Evolutionary conservation across 2,797 vertebrate species (phyloP).

Genomic region (Artibeus lituratus): DNA sequence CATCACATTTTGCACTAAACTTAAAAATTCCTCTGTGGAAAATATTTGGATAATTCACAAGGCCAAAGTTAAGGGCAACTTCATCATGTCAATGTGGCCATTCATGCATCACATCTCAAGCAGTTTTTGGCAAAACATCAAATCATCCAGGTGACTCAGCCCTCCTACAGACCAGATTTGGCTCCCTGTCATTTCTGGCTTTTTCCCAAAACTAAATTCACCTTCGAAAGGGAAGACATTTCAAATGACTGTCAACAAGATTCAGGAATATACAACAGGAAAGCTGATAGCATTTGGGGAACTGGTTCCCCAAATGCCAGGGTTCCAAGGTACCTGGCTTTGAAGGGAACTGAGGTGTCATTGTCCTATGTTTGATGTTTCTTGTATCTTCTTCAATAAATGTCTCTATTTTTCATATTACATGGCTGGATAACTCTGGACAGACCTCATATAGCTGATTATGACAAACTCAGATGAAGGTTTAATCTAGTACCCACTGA

Average conservation of each 20-base stretch:
- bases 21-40: not conserved
- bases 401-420: no score
- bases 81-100: not conserved
- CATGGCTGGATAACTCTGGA: no score
- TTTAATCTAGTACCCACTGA: not conserved
- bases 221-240: not conserved
- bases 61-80: not conserved
- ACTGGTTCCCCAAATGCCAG: no score
- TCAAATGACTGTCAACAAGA: not conserved
- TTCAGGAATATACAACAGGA: not conserved
- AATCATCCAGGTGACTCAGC: not conserved
- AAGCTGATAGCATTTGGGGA: not conserved
- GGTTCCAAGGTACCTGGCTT: no score
- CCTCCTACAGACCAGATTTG: not conserved
- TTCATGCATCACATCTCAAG: not conserved
- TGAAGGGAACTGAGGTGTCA: no score
- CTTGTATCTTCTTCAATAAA: no score
- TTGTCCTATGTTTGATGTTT: no score
- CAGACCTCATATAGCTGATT: not conserved
- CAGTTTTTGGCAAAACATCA: not conserved
- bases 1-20: not conserved
- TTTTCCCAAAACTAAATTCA: not conserved
- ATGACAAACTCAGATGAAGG: not conserved
- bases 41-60: not conserved
- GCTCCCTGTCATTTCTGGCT: not conserved